Base-by-base conservation (phyloP, 2,113 vertebrate species). In the Pelmatolapia mariae region DNA sequence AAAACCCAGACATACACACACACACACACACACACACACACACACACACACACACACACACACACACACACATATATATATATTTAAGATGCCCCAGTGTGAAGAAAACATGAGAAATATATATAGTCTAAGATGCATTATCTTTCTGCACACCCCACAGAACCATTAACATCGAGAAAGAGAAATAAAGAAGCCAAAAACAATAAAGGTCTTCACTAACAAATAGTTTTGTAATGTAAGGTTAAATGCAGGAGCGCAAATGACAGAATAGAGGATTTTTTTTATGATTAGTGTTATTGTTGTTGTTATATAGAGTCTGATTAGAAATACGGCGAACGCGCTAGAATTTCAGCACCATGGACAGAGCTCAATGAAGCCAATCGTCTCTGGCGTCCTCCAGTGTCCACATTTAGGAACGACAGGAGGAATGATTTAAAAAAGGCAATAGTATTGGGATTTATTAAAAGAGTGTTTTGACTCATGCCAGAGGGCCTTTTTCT, bases 291-390 rank as follows among this genome's bases (percentile, higher is more conserved):
- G 8, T 47, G 12, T 29, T 76, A 19, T 43, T 71, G n/a, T 24
- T 40, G n/a, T 18, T 76, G 24, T 11, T 50, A 4, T 47, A 47
- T 50, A 76, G 4, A 29, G 43, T 12, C 15, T 50, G 26, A 50
- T 76, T 76, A 50, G 43, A 76, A 76, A 76, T 76, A 29, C 24
- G 11, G 13, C 8, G 13, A 38, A 56, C 9, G 5, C 24, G 10
- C 18, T 6, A 19, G 12, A 13, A 19, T 57, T 91, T 89, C 85
- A 92, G 93, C 10, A 91, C 92, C 89, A 89, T 81, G 91, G 91
- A 91, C 83, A 90, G 91, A 73, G 84, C n/a, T 26, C 22, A 45
- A 4, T 7, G 9, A 53, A 52, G 19, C 19, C 3, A 4, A 3
- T 18, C 12, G 40, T 71, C 38, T 86, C 68, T 90, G 54, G 7